Conservation (phyloP, 2,797 vertebrate genomes). For the Petrocephalus sullivani region DNA sequence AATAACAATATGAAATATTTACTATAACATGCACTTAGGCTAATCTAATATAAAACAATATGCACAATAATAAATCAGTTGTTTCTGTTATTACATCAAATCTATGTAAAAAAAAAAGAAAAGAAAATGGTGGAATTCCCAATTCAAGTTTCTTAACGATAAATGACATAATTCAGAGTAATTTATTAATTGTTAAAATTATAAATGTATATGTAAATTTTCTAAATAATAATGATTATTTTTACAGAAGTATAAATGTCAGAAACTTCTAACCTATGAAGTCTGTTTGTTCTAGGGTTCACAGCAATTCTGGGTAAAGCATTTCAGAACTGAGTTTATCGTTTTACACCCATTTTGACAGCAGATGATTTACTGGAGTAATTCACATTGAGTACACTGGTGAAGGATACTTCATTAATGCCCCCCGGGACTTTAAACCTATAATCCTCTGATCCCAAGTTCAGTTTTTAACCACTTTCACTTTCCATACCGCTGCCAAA, state of each 20-base stretch:
- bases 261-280: neutral
- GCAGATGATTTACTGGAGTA: conserved; percentile 6
- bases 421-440: neutral
- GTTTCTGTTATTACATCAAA: neutral
- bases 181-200: neutral
- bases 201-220: neutral
- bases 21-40: neutral
- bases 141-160: neutral
- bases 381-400: conserved; percentile 12
- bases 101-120: neutral
- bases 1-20: neutral
- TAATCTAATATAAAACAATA: neutral
- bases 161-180: neutral
- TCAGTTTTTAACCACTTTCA: conserved; percentile 1
- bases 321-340: neutral
- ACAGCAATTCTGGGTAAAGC: neutral
- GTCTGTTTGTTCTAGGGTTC: neutral
- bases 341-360: conserved; percentile 8
- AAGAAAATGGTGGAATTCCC: neutral
- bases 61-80: neutral
- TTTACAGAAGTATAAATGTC: neutral
- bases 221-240: neutral
- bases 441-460: conserved; percentile 12
- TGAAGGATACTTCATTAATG: conserved; percentile 1
- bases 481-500: conserved; percentile 7